Evolutionary conservation across 2,888 invertebrate species (phyloP).

Genomic region (Hirudinaria manillensis): DNA sequence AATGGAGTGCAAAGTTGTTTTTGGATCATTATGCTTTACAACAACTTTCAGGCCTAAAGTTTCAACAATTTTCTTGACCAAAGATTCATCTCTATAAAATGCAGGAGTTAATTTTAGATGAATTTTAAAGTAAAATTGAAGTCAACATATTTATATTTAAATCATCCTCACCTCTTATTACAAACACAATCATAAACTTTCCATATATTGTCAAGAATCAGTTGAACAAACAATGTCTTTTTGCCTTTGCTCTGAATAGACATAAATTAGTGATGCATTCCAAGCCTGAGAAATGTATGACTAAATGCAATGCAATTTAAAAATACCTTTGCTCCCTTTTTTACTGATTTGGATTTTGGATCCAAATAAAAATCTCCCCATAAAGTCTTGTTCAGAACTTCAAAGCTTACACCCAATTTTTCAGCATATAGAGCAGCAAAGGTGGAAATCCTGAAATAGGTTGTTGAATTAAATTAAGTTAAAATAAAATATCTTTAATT

Average conservation of each 20-base stretch:
- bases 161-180: background rate
- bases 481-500: background rate
- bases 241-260: conserved; percentile 67
- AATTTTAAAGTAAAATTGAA: conserved; percentile 15
- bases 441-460: conserved; percentile 62
- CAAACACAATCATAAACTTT: conserved; percentile 70
- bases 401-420: conserved; percentile 69
- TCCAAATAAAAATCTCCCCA: conserved; percentile 93
- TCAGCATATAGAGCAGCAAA: conserved; percentile 73
- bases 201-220: conserved; percentile 85
- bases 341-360: conserved; percentile 72
- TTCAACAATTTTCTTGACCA: conserved; percentile 54
- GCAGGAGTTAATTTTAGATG: background rate
- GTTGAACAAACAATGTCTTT: conserved; percentile 83
- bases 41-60: conserved; percentile 68
- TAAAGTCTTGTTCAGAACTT: conserved; percentile 70
- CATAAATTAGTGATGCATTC: no score
- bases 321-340: conserved; percentile 74
- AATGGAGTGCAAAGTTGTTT: conserved; percentile 72
- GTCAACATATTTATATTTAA: no score
- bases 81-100: conserved; percentile 51
- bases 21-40: conserved; percentile 67
- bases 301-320: no score
- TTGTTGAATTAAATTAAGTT: background rate
- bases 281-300: no score